Evolutionary conservation across 2,113 vertebrate genomes (phyloP).

Genomic region (Ivindomyrus marchei): DNA sequence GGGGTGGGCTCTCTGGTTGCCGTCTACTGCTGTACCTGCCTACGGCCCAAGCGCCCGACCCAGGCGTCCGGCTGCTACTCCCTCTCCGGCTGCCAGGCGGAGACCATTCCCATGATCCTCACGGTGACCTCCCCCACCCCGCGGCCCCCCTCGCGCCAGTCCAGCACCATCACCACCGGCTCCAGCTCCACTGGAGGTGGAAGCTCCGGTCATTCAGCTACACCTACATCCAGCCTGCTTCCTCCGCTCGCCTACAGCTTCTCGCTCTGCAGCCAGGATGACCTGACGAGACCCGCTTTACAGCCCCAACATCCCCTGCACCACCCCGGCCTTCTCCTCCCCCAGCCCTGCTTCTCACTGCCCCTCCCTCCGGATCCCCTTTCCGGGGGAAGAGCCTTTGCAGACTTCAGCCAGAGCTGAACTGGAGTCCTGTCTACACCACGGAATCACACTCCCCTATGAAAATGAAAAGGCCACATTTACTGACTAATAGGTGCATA

Average conservation of each 20-base stretch:
- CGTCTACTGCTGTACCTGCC: constrained; percentile 91
- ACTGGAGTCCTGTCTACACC: neutral
- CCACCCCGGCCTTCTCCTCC: constrained; percentile 70
- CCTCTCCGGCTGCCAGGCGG: constrained; percentile 82
- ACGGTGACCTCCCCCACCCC: constrained; percentile 70
- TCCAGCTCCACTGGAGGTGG: constrained; percentile 76
- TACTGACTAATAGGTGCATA: neutral
- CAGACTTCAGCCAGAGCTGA: constrained; percentile 83
- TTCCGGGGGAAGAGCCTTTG: constrained; percentile 67
- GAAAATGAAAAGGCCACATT: neutral
- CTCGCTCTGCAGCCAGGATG: constrained; percentile 42
- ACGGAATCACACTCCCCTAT: neutral
- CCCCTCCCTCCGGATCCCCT: constrained; percentile 74
- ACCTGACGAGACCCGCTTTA: constrained; percentile 63
- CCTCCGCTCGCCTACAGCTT: constrained; percentile 35
- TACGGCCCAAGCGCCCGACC: constrained; percentile 83
- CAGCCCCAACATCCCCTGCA: constrained; percentile 49
- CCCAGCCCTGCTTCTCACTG: constrained; percentile 77
- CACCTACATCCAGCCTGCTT: constrained; percentile 1
- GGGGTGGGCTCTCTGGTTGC: constrained; percentile 82
- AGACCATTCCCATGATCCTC: constrained; percentile 95
- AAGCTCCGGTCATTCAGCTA: constrained; percentile 61
- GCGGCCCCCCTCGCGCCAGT: constrained; percentile 80
- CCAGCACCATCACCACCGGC: constrained; percentile 84
- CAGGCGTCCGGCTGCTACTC: constrained; percentile 85